phyloP scores from a whole-genome alignment of 2,797 vertebrate genomes.

The Poecilia wingei region DNA sequence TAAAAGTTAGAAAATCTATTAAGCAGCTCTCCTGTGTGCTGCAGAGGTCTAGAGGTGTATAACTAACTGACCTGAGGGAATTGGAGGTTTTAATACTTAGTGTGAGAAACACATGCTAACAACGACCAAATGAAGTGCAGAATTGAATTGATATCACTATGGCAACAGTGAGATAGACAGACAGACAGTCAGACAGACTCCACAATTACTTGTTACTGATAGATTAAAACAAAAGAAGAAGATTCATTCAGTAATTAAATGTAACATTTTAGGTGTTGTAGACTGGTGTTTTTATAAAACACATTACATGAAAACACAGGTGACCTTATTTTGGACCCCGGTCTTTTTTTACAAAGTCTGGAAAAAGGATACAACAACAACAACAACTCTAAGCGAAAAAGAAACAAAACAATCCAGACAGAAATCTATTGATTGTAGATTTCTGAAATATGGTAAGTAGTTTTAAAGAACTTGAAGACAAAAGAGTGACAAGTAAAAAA shows the following conservation, averaged over 20 bases:
- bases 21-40: not conserved
- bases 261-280: not conserved
- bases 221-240: not conserved
- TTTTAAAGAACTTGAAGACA: not conserved
- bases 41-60: not conserved
- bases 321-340: not conserved
- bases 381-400: not conserved
- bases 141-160: slow-evolving; percentile 66
- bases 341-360: not conserved
- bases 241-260: not conserved
- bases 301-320: not conserved
- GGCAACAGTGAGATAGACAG: slow-evolving; percentile 60
- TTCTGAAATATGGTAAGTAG: not conserved
- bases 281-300: not conserved
- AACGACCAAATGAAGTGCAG: slow-evolving; percentile 52
- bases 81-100: slow-evolving; percentile 31
- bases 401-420: not conserved
- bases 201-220: not conserved
- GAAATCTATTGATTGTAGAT: not conserved
- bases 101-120: slow-evolving; percentile 33
- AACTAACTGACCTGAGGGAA: slow-evolving; percentile 10
- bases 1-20: not conserved
- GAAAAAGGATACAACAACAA: not conserved
- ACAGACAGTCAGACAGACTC: slow-evolving; percentile 6
- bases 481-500: not conserved